Percentiles rank a stretch among this genome's conserved stretches.
Evolutionary conservation across 2,888 invertebrate species (phyloP).

Genomic region (Nemotelus pantherinus): DNA sequence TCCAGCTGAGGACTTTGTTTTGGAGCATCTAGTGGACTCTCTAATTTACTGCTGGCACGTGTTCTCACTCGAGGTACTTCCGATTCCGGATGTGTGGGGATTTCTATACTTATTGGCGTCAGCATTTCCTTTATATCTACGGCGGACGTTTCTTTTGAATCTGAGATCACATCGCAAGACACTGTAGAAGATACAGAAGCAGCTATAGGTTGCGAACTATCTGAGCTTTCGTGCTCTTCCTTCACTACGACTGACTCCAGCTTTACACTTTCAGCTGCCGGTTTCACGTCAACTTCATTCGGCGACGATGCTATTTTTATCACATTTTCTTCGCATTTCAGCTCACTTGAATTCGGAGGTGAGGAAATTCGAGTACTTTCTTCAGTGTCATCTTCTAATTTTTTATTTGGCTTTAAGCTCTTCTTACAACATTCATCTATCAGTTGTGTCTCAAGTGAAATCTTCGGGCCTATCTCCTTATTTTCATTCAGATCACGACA

Average conservation of each 20-base stretch:
- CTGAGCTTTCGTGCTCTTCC: neutral
- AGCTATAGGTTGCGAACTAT: neutral
- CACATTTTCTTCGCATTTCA: conserved; percentile 45
- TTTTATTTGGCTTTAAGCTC: conserved; percentile 46
- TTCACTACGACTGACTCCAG: conserved; percentile 25
- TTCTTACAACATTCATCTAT: conserved; percentile 51
- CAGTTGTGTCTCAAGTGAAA: conserved; percentile 47
- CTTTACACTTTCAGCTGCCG: conserved; percentile 53
- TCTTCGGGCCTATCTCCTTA: conserved; percentile 48
- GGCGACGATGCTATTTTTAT: conserved; percentile 32
- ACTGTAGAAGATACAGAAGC: conserved; percentile 12
- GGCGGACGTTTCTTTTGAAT: conserved; percentile 27
- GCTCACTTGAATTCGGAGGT: conserved; percentile 11
- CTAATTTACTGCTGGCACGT: conserved; percentile 74
- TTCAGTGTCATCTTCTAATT: conserved; percentile 33
- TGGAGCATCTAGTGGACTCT: conserved; percentile 72
- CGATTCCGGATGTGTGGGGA: conserved; percentile 70
- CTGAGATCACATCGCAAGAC: conserved; percentile 35
- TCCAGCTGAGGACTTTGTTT: conserved; percentile 66
- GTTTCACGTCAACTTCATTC: conserved; percentile 36
- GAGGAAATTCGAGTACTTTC: conserved; percentile 14
- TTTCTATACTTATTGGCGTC: conserved; percentile 86
- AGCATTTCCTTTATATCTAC: conserved; percentile 66
- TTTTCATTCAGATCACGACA: conserved; percentile 50
- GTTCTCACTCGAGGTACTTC: conserved; percentile 70